Percentiles rank a stretch among this genome's conserved stretches.
These are phyloP conservation scores for Falco concolor DNA, from an alignment of 2,797 vertebrate species.

Conservation along the genomic window DNA sequence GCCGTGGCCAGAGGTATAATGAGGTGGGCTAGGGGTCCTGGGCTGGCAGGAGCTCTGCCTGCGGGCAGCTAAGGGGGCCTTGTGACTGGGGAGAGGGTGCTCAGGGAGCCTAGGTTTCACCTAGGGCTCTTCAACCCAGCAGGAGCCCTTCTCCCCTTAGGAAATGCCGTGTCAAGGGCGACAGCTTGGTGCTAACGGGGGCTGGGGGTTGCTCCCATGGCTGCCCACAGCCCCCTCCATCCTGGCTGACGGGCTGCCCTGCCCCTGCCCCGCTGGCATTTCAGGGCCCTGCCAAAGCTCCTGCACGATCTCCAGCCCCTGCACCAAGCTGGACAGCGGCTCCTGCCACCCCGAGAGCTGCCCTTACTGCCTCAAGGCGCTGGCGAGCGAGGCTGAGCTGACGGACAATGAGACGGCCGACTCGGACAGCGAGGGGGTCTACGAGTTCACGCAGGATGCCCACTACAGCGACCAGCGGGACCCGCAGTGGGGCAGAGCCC, in stretches of 20 bases:
- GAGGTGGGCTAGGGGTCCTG: not conserved
- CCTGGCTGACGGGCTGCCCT: not conserved
- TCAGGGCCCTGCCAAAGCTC: constrained; percentile 81
- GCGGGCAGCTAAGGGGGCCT: not conserved
- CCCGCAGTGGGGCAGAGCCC: constrained; percentile 72
- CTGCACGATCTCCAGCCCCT: constrained; percentile 83
- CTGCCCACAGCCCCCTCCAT: accelerated
- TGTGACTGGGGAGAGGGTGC: not conserved
- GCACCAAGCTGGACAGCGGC: constrained; percentile 80
- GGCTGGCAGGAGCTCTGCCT: not conserved
- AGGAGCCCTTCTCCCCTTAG: not conserved
- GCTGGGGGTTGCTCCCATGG: accelerated
- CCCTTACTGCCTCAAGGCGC: constrained; percentile 84
- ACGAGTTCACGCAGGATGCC: constrained; percentile 90
- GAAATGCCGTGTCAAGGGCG: not conserved
- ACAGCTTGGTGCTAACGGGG: not conserved
- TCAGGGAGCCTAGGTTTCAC: not conserved
- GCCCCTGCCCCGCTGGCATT: not conserved
- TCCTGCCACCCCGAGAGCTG: constrained; percentile 85
- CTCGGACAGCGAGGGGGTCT: constrained; percentile 90
- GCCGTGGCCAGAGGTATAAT: not conserved
- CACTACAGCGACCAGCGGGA: constrained; percentile 81
- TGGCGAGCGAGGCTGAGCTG: constrained; percentile 79
- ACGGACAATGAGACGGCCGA: constrained; percentile 81
- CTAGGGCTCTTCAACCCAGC: not conserved